Conservation (phyloP, 30 jellyfish, hydroid and myxozoan species). For the Aurelia sp. region DNA sequence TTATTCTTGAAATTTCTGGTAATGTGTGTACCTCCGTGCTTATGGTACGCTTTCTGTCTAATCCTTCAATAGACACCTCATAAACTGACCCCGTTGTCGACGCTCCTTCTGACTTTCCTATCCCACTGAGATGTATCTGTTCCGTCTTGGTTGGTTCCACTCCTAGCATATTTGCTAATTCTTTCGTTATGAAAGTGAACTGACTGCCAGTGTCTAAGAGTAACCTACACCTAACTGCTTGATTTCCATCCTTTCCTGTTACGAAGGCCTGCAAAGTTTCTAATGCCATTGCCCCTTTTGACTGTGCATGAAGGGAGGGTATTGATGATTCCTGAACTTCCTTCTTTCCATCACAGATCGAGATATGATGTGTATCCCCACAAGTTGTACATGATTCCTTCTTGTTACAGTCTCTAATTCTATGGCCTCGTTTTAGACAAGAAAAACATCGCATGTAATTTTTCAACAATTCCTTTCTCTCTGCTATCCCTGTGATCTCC, state of each 20-base stretch:
- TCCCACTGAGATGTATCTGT: constrained; percentile 11
- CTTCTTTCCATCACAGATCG: constrained; percentile 7
- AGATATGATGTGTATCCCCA: constrained; percentile 1
- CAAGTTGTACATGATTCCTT: constrained; percentile 6
- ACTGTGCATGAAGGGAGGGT: constrained; percentile 23
- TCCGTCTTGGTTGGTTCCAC: constrained; percentile 24
- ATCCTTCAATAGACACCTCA: constrained; percentile 4
- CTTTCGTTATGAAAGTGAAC: constrained; percentile 26
- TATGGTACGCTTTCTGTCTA: constrained; percentile 27
- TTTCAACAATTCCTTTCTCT: constrained; percentile 2
- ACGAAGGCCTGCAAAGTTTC: constrained; percentile 20
- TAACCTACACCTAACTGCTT: constrained; percentile 40
- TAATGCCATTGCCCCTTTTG: constrained; percentile 17
- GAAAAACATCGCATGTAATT: constrained; percentile 29
- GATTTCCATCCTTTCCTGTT: constrained; percentile 17
- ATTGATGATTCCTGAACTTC: background rate
- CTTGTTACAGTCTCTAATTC: constrained; percentile 2
- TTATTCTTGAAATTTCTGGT: constrained; percentile 21
- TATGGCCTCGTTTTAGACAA: constrained; percentile 24
- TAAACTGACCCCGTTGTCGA: constrained; percentile 28
- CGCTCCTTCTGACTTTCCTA: constrained; percentile 25
- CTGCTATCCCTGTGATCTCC: constrained; percentile 11
- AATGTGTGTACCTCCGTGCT: constrained; percentile 51
- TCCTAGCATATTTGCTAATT: constrained; percentile 27
- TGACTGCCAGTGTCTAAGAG: constrained; percentile 67